Conservation (phyloP, 2,113 vertebrate genomes). For the Cervus canadensis region DNA sequence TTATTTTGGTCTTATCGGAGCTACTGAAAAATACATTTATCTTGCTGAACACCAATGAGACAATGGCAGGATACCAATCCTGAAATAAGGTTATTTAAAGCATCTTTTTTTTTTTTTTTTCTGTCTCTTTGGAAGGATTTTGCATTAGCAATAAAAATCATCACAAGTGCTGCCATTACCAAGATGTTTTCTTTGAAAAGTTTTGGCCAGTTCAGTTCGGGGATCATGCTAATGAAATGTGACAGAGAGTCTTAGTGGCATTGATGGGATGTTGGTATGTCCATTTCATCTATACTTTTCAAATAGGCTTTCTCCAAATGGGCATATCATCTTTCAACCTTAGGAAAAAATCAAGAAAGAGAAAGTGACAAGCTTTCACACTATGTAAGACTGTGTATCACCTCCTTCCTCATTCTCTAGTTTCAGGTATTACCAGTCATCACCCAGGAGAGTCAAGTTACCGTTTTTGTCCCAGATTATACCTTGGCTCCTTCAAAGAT, state of each 20-base stretch:
- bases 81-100: neutral
- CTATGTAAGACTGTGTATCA: slow-evolving; percentile 63
- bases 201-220: slow-evolving; percentile 12
- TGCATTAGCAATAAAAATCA: neutral
- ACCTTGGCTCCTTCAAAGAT: neutral
- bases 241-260: slow-evolving; percentile 50
- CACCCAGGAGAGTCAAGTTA: neutral
- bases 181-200: slow-evolving; percentile 25
- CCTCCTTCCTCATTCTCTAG: slow-evolving; percentile 38
- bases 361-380: slow-evolving; percentile 77
- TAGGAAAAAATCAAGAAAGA: slow-evolving; percentile 71
- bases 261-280: slow-evolving; percentile 33
- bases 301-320: slow-evolving; percentile 68
- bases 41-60: neutral
- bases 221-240: slow-evolving; percentile 55
- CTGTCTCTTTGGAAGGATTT: neutral
- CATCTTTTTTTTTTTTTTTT: neutral
- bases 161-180: neutral
- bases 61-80: neutral
- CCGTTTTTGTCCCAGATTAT: slow-evolving; percentile 34
- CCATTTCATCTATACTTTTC: slow-evolving; percentile 52
- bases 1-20: slow-evolving; percentile 28
- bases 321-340: slow-evolving; percentile 67
- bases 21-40: slow-evolving; percentile 17
- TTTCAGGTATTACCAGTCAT: slow-evolving; percentile 64